Evolutionary conservation across 2,113 vertebrate genomes (phyloP), one percentile per base, ranked within the genome.

Genomic region (Megaceryle torquata): DNA sequence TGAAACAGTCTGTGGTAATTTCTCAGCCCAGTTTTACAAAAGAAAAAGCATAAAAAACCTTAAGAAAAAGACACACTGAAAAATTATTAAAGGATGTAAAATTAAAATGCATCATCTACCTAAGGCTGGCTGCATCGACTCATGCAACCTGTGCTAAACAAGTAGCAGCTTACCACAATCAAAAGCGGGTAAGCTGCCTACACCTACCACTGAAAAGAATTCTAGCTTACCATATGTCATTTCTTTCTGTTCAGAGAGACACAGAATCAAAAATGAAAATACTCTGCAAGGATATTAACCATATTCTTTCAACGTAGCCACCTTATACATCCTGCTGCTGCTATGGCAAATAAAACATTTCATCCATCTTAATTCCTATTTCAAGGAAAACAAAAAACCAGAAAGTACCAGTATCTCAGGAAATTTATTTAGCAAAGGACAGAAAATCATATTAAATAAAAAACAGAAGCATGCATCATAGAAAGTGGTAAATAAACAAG

Each of bases 291-390:
- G 46, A 54, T 26, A 74, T 59, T n/a, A 91, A 78, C 17, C 51
- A 46, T 21, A 61, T 33, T 80, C 22, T 85, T 92, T 74, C 43
- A 91, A 37, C 13, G 53, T 35, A 95, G 89, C 26, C 60, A 91
- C 89, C 87, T 97, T 39, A 70, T 29, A 82, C 12, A 71, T 82
- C 70, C 54, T 80, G 78, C 14, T 89, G 77, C 72, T 77, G 89
- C 63, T 96, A 86, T 1, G 9, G 74, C 33, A 31, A 90, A 37
- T 44, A 26, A 90, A 93, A 35, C 13, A 64, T 11, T 78, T 74
- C 79, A 83, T 78, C 76, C 75, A 89, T 86, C 71, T 84, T 35
- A 71, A 83, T 60, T 82, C 82, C 85, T 97, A 39, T 51, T 96
- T 78, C 51, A 89, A 80, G 37, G 64, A 81, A 83, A 93, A 81